phyloP scores from a whole-genome alignment of 92 coral and sea anemone species.

The Bergia sp. region DNA sequence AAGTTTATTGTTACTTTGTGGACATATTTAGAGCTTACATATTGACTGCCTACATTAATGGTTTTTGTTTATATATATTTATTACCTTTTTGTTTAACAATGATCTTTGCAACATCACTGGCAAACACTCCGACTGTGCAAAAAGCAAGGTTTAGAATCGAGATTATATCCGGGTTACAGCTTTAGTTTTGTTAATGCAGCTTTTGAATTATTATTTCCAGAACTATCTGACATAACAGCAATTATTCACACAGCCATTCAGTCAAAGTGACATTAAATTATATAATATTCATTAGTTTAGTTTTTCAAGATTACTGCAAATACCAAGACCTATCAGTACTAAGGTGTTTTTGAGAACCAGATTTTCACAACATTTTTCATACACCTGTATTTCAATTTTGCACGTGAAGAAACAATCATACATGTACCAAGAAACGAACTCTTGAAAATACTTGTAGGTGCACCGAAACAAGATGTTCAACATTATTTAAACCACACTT shows the following conservation, averaged over 20 bases:
- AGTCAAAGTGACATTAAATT: not conserved
- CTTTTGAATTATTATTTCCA: no score
- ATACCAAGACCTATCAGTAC: not conserved
- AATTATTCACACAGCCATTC: not conserved
- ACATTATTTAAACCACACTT: not conserved
- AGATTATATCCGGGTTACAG: not conserved
- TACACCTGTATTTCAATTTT: no score
- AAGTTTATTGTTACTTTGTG: not conserved
- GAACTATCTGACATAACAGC: not conserved
- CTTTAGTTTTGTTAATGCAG: not conserved
- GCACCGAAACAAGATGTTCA: not conserved
- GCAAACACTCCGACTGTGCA: slow-evolving; percentile 39
- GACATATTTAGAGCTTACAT: not conserved
- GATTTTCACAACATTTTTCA: not conserved
- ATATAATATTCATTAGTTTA: not conserved
- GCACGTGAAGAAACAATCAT: not conserved
- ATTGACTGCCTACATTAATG: not conserved
- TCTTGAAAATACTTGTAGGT: not conserved
- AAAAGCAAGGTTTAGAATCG: slow-evolving; percentile 23
- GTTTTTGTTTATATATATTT: not conserved
- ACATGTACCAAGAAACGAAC: not conserved
- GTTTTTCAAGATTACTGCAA: not conserved
- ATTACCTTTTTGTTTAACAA: slow-evolving; percentile 37
- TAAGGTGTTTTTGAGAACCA: not conserved
- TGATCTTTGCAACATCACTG: slow-evolving; percentile 34